Evolutionary conservation across 2,888 invertebrate genomes (phyloP).

Genomic region (Philopedon plagiatum): DNA sequence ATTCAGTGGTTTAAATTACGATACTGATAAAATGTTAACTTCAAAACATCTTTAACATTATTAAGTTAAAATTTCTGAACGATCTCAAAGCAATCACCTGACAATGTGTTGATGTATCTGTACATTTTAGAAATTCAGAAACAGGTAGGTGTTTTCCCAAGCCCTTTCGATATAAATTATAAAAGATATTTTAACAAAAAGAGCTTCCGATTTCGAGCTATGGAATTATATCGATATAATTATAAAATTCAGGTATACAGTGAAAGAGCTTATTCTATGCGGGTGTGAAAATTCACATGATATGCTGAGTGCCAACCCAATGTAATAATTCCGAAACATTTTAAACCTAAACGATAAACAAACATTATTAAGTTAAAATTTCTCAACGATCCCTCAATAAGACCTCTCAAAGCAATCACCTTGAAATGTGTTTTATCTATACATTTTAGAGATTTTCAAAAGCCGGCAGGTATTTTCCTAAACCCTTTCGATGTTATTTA

Average conservation of each 20-base stretch:
- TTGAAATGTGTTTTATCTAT: background rate
- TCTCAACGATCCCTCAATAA: background rate
- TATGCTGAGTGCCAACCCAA: no score
- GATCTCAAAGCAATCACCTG: background rate
- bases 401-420: background rate
- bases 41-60: background rate
- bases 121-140: constrained; percentile 6
- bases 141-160: constrained; percentile 15
- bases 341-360: background rate
- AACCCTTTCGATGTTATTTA: constrained; percentile 22
- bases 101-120: background rate
- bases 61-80: background rate
- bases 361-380: background rate
- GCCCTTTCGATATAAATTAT: constrained; percentile 16
- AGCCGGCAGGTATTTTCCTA: constrained; percentile 20
- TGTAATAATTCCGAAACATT: background rate
- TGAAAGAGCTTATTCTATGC: no score
- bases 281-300: no score
- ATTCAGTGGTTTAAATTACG: no score
- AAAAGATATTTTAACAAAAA: constrained; percentile 12
- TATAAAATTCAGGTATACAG: no score
- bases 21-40: no score
- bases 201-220: constrained; percentile 14
- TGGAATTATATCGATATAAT: no score
- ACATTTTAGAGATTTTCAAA: constrained; percentile 6